A percentile compares a stretch with the other conserved stretches of the same genome.
phyloP scores from a whole-genome alignment of 2,113 vertebrate genomes.

The Cololabis saira region DNA sequence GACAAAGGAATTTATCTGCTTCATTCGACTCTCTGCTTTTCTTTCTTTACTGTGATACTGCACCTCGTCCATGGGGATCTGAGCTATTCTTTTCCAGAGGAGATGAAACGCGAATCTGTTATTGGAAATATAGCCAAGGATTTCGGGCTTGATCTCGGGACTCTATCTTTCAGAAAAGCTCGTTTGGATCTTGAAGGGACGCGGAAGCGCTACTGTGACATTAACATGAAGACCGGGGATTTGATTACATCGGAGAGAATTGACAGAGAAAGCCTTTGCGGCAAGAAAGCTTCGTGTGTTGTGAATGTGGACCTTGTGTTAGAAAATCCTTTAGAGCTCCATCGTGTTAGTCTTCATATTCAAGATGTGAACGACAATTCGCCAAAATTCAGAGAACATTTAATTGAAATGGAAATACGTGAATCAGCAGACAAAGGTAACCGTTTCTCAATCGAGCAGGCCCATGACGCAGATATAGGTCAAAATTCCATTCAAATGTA shows the following conservation, averaged over 20 bases:
- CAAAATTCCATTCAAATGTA: conserved; percentile 82
- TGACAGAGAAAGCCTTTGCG: conserved; percentile 69
- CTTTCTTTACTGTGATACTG: conserved; percentile 23
- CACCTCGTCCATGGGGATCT: conserved; percentile 62
- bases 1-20: conserved; percentile 23
- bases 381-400: conserved; percentile 62
- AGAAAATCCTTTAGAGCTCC: conserved; percentile 73
- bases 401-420: conserved; percentile 60
- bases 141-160: conserved; percentile 67
- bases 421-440: conserved; percentile 47
- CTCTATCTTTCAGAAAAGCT: conserved; percentile 67
- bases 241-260: conserved; percentile 57
- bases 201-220: conserved; percentile 36
- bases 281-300: conserved; percentile 56
- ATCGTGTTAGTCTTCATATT: conserved; percentile 61
- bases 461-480: conserved; percentile 81
- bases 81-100: conserved; percentile 76
- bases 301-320: conserved; percentile 68
- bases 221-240: conserved; percentile 61
- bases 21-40: not conserved
- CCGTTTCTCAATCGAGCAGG: conserved; percentile 73
- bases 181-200: conserved; percentile 53
- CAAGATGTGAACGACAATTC: conserved; percentile 78
- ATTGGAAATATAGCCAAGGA: conserved; percentile 82
- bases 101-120: conserved; percentile 76